Conservation (phyloP, 2,888 invertebrate species). For the Netelia fuscicornis region DNA sequence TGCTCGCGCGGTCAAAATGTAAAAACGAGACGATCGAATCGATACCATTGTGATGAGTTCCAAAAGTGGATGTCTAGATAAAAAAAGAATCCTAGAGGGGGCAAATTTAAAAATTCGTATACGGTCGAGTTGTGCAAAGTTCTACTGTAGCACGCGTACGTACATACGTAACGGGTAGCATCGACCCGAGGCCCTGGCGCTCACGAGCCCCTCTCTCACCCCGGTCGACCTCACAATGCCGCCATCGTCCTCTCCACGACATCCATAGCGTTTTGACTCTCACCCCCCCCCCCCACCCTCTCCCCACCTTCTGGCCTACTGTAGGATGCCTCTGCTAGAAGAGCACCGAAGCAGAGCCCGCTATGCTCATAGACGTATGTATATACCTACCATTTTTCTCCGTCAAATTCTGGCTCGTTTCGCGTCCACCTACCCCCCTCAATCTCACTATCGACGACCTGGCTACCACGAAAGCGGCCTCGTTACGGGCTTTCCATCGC, state of each 20-base stretch:
- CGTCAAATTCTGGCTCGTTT: conserved; percentile 10
- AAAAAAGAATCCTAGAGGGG: not conserved
- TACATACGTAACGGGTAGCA: conserved; percentile 71
- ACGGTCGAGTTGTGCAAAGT: conserved; percentile 13
- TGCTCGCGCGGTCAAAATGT: not conserved
- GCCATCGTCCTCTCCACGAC: conserved; percentile 56
- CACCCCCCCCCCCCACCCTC: conserved; percentile 63
- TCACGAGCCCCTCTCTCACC: conserved; percentile 61
- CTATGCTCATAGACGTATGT: not conserved
- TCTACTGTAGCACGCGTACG: conserved; percentile 51
- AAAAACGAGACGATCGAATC: not conserved
- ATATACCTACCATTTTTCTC: conserved; percentile 6
- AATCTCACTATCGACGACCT: conserved; percentile 6
- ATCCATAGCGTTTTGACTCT: conserved; percentile 66
- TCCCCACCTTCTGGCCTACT: conserved; percentile 59
- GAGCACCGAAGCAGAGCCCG: conserved; percentile 39
- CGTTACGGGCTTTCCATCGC: conserved; percentile 25
- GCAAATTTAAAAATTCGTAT: not conserved
- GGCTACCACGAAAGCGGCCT: conserved; percentile 29
- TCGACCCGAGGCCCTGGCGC: conserved; percentile 72
- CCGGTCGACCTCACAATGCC: conserved; percentile 47
- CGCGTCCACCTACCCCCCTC: conserved; percentile 31
- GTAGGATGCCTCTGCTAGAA: conserved; percentile 25
- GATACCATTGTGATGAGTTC: not conserved
- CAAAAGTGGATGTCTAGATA: not conserved